A percentile compares a stretch with the other conserved stretches of the same genome.
These are phyloP conservation scores for Pristionchus arcanus DNA, from an alignment of 2,888 invertebrate species.

Conservation along the genomic window DNA sequence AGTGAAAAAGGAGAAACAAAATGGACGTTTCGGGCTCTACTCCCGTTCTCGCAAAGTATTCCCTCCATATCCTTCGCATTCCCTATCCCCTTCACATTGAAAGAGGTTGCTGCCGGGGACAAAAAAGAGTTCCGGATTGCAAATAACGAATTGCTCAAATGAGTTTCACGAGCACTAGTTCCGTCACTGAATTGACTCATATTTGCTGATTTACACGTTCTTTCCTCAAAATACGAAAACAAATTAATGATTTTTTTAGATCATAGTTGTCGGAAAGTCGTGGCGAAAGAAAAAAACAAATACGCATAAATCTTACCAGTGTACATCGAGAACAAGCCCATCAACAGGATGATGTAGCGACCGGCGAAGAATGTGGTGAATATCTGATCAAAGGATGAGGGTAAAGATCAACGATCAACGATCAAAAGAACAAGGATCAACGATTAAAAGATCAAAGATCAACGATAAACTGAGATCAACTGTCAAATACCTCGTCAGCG, in stretches of 20 bases:
- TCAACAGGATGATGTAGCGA: conserved; percentile 93
- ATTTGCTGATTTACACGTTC: neutral
- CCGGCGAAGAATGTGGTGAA: conserved; percentile 98
- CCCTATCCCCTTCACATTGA: too few species aligned
- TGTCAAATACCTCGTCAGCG: conserved; percentile 67
- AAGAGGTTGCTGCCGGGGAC: too few species aligned
- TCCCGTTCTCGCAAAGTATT: too few species aligned
- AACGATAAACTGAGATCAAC: neutral
- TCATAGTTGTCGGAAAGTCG: too few species aligned
- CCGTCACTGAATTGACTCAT: neutral
- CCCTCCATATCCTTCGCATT: too few species aligned
- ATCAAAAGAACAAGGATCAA: conserved; percentile 69
- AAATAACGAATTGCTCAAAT: neutral
- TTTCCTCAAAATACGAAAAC: too few species aligned
- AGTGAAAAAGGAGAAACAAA: too few species aligned
- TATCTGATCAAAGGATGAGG: conserved; percentile 84
- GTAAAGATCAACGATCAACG: neutral
- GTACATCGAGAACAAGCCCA: conserved; percentile 81
- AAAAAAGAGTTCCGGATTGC: too few species aligned
- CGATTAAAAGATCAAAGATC: neutral
- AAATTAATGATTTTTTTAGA: too few species aligned
- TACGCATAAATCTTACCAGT: conserved; percentile 68
- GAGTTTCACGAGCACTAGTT: neutral
- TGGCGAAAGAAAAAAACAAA: neutral
- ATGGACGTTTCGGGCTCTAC: too few species aligned